Conservation (phyloP, 1,140 invertebrate genomes). For the Subanguina moxae region DNA sequence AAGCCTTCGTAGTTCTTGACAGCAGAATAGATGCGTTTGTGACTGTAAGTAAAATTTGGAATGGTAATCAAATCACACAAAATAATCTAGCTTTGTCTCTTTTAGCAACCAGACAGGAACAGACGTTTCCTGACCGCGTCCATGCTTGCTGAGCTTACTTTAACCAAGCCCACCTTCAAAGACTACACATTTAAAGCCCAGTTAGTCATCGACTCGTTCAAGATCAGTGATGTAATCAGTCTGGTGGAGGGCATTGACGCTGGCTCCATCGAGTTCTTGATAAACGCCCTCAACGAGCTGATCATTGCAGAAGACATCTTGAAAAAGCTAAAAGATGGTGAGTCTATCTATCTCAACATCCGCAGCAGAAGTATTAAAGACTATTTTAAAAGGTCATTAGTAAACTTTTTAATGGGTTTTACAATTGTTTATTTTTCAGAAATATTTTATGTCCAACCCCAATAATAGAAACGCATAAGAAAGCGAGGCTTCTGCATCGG, state of each 20-base stretch:
- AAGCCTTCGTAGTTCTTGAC: constrained; percentile 50
- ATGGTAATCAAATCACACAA: background rate
- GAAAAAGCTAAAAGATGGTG: constrained; percentile 58
- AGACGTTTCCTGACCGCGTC: constrained; percentile 55
- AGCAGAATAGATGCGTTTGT: constrained; percentile 58
- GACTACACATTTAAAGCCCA: constrained; percentile 49
- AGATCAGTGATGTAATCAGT: constrained; percentile 52
- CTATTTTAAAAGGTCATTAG: background rate
- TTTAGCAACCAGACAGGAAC: constrained; percentile 53
- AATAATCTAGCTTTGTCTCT: background rate
- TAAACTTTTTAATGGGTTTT: too few relatives aligned
- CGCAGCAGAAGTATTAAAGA: background rate
- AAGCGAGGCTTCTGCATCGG: too few relatives aligned
- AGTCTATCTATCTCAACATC: too few relatives aligned
- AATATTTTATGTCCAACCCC: background rate
- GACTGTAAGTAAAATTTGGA: constrained; percentile 35
- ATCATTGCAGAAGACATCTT: constrained; percentile 57
- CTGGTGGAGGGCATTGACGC: constrained; percentile 58
- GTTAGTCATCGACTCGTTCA: constrained; percentile 50
- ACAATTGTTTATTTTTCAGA: constrained; percentile 6
- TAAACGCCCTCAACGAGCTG: constrained; percentile 58
- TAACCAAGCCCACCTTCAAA: constrained; percentile 52
- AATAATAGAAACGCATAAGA: background rate
- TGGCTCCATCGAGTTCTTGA: constrained; percentile 54
- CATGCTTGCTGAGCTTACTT: constrained; percentile 54